Evolutionary conservation across 2,113 vertebrate genomes (phyloP), one percentile per base, ranked within the genome.

Genomic region (Arothron firmamentum): DNA sequence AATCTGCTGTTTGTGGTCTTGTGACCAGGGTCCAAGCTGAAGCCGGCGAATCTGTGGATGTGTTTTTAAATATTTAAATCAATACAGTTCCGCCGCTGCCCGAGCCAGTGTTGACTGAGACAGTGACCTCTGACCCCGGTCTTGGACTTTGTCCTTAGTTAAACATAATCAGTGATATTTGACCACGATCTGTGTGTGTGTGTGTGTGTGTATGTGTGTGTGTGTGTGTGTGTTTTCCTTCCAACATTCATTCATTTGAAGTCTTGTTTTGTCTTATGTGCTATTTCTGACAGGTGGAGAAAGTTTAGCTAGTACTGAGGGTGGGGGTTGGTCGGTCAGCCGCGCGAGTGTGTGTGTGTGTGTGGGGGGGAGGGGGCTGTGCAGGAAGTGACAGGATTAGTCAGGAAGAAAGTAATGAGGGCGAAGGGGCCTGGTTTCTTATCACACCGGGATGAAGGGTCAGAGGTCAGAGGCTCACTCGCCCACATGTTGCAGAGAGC

Each of bases 1-100:
- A 85, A 82, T 59, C 79, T 72, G 70, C 78, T 59, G 63, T 6
- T 83, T 71, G 66, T 62, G 42, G 81, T 80, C 83, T 81, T 81
- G 83, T 85, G 85, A 87, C 81, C 23, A 6, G 9, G 54, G 54
- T 63, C 59, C 28, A 59, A 77, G 67, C 23, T 3, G 51, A 83
- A 66, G 57, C 25, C 42, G 20, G 66, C 79, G 79, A 67, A 80
- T 71, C 77, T 52, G 65, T 31, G 10, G 63, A 79, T 63, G 28
- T 34, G 17, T 79, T 58, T 83, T 79, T 80, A 75, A 84, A 51
- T 12, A 38, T 38, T 59, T 59, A 72, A 81, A 83, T 83, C 78
- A 62, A 77, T 79, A 73, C 19, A 18, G 62, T 57, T 47, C 43
- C 46, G 21, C 18, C 31, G 19, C 55, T 20, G 62, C 56, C 18